Evolutionary conservation across 2,113 vertebrate species (phyloP).

Genomic region (Nannobrachium achirus): DNA sequence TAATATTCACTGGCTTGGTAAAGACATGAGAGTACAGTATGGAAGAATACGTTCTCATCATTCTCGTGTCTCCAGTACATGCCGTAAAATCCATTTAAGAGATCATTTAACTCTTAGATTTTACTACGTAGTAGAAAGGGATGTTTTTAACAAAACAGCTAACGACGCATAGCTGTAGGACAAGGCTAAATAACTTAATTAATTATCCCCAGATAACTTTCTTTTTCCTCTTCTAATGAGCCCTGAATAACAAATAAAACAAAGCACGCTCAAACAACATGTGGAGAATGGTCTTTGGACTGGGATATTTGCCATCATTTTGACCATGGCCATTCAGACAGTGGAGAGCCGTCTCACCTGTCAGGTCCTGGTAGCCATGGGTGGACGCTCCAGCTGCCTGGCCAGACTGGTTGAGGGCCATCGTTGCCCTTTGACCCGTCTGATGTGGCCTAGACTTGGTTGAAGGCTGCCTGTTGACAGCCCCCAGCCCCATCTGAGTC

Average conservation of each 20-base stretch:
- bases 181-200: too few relatives aligned
- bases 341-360: conserved; percentile 78
- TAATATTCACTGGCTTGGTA: not conserved
- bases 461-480: conserved; percentile 86
- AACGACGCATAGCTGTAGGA: too few relatives aligned
- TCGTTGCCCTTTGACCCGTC: conserved; percentile 82
- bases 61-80: not conserved
- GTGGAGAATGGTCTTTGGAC: not conserved
- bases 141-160: too few relatives aligned
- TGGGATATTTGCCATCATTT: not conserved
- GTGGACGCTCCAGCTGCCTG: conserved; percentile 66
- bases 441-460: conserved; percentile 87
- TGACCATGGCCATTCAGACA: not conserved
- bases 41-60: not conserved
- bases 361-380: conserved; percentile 77
- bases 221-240: not conserved
- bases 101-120: too few relatives aligned
- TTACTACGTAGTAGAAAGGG: too few relatives aligned
- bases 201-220: not conserved
- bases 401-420: conserved; percentile 78
- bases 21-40: not conserved
- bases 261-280: not conserved
- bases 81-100: too few relatives aligned
- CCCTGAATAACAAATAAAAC: not conserved
- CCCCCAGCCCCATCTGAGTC: conserved; percentile 91